Percentiles rank a stretch among this genome's conserved stretches.
phyloP scores from a whole-genome alignment of 2,888 invertebrate species.

The Stenodera caucasica region DNA sequence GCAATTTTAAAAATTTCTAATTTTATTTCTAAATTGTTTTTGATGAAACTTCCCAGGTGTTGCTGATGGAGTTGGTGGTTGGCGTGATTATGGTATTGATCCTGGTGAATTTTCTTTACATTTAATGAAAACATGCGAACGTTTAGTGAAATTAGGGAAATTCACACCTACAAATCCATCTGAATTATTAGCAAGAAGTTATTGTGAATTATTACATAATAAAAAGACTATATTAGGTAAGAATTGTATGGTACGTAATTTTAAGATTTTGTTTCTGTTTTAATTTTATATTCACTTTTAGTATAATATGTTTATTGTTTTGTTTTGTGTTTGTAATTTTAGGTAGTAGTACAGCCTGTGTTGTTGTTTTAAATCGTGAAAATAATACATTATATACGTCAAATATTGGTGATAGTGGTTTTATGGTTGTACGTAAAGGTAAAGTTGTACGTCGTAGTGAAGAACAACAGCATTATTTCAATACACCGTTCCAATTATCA shows the following conservation, averaged over 20 bases:
- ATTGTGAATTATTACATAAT: conserved; percentile 87
- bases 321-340: conserved; percentile 27
- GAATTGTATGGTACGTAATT: conserved; percentile 22
- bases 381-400: conserved; percentile 91
- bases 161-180: conserved; percentile 87
- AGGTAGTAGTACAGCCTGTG: conserved; percentile 98
- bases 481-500: conserved; percentile 96
- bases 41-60: conserved; percentile 69
- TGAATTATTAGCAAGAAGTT: conserved; percentile 86
- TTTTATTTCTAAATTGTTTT: too few species aligned
- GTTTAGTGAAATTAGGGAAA: conserved; percentile 85
- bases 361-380: conserved; percentile 88
- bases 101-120: conserved; percentile 95
- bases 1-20: background rate
- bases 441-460: conserved; percentile 89
- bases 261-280: background rate
- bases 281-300: background rate
- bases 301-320: too few species aligned
- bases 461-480: conserved; percentile 98
- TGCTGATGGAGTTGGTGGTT: conserved; percentile 98
- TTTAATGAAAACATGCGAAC: conserved; percentile 93
- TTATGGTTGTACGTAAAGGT: conserved; percentile 86
- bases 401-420: conserved; percentile 99
- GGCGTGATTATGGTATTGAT: conserved; percentile 97
- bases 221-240: conserved; percentile 87